These are phyloP conservation scores for Griposia aprilina DNA, from an alignment of 2,888 invertebrate species.

Conservation along the genomic window DNA sequence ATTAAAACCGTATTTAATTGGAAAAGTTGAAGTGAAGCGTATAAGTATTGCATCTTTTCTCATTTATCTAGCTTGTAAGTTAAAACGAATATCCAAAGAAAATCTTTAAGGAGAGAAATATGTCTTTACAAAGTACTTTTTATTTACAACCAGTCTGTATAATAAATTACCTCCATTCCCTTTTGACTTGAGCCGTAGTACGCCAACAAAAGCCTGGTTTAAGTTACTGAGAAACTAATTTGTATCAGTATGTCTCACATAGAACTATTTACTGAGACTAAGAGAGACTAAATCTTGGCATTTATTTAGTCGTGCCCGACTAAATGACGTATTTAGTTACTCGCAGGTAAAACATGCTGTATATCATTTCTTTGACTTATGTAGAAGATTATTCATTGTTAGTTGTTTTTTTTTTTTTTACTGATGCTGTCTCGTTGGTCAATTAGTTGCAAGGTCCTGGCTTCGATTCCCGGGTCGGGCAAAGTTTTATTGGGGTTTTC, in stretches of 20 bases:
- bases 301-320: slow-evolving; percentile 50
- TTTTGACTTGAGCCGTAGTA: slow-evolving; percentile 26
- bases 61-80: slow-evolving; percentile 31
- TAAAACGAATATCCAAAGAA: slow-evolving; percentile 9
- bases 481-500: too few species aligned
- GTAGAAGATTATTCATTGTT: slow-evolving; percentile 44
- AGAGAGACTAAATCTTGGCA: slow-evolving; percentile 53
- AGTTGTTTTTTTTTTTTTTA: background rate
- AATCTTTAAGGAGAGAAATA: background rate
- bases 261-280: slow-evolving; percentile 54
- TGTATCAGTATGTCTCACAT: slow-evolving; percentile 51
- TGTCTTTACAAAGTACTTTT: slow-evolving; percentile 3
- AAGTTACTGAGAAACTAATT: slow-evolving; percentile 63
- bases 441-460: too few species aligned
- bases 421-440: too few species aligned
- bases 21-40: background rate
- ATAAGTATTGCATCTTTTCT: background rate
- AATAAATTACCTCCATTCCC: slow-evolving; percentile 41
- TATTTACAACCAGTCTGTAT: slow-evolving; percentile 8
- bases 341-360: slow-evolving; percentile 64
- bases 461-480: too few species aligned
- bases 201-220: slow-evolving; percentile 44
- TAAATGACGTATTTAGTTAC: slow-evolving; percentile 48
- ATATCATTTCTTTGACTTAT: slow-evolving; percentile 52
- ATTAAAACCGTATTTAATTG: background rate